phyloP scores from a whole-genome alignment of 2,888 invertebrate genomes.

The Ypsolopha scabrella region DNA sequence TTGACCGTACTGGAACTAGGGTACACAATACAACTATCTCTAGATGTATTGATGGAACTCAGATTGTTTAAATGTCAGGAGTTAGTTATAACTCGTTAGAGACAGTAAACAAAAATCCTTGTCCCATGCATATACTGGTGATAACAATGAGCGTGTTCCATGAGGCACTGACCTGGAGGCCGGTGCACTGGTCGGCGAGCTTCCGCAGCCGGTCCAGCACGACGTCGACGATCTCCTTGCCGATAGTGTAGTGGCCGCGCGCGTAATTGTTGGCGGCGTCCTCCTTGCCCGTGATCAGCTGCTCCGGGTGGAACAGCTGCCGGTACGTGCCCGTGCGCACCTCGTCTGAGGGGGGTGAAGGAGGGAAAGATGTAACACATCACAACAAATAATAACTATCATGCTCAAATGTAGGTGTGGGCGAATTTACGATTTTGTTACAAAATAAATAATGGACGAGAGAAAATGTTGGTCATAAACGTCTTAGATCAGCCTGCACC shows the following conservation, averaged over 20 bases:
- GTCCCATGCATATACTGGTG: neutral
- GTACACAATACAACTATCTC: too few relatives aligned
- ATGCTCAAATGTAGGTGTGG: too few relatives aligned
- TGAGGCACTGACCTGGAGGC: slow-evolving; percentile 75
- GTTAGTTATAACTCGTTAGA: too few relatives aligned
- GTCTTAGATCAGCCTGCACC: too few relatives aligned
- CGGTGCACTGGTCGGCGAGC: slow-evolving; percentile 88
- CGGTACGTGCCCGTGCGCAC: slow-evolving; percentile 87
- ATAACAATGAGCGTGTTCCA: neutral
- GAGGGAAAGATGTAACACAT: neutral
- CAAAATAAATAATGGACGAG: too few relatives aligned
- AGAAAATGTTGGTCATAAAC: too few relatives aligned
- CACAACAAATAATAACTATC: too few relatives aligned
- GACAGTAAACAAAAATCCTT: neutral
- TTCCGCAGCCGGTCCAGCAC: slow-evolving; percentile 86
- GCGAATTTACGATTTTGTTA: neutral
- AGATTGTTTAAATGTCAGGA: too few relatives aligned
- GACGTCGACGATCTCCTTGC: slow-evolving; percentile 88
- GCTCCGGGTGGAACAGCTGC: slow-evolving; percentile 89
- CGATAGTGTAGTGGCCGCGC: slow-evolving; percentile 94
- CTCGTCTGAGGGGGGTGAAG: slow-evolving; percentile 73
- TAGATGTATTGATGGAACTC: too few relatives aligned
- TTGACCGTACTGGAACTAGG: too few relatives aligned
- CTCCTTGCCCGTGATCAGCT: slow-evolving; percentile 92
- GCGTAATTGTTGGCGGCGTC: slow-evolving; percentile 96